These are phyloP conservation scores for Zygothrica quintamaculata DNA, from an alignment of 2,888 invertebrate species.

Conservation along the genomic window DNA sequence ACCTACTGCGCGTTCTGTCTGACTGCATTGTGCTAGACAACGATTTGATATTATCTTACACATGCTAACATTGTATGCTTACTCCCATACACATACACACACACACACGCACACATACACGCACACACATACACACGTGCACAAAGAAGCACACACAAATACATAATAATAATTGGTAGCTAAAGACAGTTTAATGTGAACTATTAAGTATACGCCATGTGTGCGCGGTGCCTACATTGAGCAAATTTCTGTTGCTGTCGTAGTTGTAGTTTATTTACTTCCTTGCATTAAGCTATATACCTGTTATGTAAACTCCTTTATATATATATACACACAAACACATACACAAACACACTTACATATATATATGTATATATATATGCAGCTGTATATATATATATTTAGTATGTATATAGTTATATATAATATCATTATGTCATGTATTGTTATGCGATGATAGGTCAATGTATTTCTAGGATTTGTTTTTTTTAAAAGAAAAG, in stretches of 20 bases:
- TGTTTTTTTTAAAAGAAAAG: constrained; percentile 27
- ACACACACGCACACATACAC: too few species aligned
- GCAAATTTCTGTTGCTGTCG: constrained; percentile 55
- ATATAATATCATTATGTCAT: not conserved
- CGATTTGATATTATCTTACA: constrained; percentile 6
- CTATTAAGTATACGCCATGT: constrained; percentile 60
- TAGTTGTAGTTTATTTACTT: constrained; percentile 45
- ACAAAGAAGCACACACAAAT: not conserved
- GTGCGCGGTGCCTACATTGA: constrained; percentile 32
- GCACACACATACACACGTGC: not conserved
- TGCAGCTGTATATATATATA: constrained; percentile 29
- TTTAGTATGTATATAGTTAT: constrained; percentile 10
- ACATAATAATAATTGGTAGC: constrained; percentile 1
- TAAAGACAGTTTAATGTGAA: constrained; percentile 7
- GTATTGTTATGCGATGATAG: constrained; percentile 13
- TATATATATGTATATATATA: constrained; percentile 26
- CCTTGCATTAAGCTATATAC: constrained; percentile 51
- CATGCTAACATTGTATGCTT: too few species aligned
- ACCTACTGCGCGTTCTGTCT: constrained; percentile 37
- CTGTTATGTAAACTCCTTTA: constrained; percentile 41
- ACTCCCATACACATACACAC: too few species aligned
- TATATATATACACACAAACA: constrained; percentile 12
- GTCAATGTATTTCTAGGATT: constrained; percentile 42
- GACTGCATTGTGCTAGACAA: constrained; percentile 12
- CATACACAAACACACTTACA: constrained; percentile 15